Percentiles rank a stretch among this genome's conserved stretches.
phyloP scores from a whole-genome alignment of 2,888 invertebrate species.

The Allolobophora icterica region DNA sequence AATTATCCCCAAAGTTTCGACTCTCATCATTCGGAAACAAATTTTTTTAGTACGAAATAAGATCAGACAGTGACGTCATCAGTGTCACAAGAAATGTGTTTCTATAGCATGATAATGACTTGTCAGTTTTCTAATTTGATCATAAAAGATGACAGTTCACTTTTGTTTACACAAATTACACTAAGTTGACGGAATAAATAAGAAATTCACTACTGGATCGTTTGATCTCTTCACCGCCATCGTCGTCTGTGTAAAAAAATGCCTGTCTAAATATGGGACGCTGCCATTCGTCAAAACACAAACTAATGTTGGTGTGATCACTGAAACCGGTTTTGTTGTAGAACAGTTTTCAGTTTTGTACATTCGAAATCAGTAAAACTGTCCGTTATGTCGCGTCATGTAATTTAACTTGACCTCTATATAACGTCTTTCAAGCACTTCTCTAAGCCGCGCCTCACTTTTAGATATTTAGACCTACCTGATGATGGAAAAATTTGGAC shows the following conservation, averaged over 20 bases:
- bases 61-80: too few relatives aligned
- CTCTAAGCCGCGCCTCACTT: neutral
- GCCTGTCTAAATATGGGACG: neutral
- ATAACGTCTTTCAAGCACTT: neutral
- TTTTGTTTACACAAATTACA: neutral
- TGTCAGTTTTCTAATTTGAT: too few relatives aligned
- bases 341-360: neutral
- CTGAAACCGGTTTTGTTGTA: slow-evolving; percentile 9
- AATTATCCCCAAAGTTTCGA: too few relatives aligned
- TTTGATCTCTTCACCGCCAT: neutral
- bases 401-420: slow-evolving; percentile 8
- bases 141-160: too few relatives aligned
- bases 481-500: too few relatives aligned
- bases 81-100: too few relatives aligned
- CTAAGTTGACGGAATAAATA: neutral
- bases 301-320: neutral
- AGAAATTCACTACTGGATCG: neutral
- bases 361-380: neutral
- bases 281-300: neutral
- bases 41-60: too few relatives aligned
- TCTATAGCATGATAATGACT: too few relatives aligned
- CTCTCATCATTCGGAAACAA: too few relatives aligned
- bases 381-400: neutral
- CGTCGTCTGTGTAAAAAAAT: neutral
- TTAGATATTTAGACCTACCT: neutral